Base-by-base conservation (phyloP, 2,888 invertebrate genomes). In the Melieria omissa region DNA sequence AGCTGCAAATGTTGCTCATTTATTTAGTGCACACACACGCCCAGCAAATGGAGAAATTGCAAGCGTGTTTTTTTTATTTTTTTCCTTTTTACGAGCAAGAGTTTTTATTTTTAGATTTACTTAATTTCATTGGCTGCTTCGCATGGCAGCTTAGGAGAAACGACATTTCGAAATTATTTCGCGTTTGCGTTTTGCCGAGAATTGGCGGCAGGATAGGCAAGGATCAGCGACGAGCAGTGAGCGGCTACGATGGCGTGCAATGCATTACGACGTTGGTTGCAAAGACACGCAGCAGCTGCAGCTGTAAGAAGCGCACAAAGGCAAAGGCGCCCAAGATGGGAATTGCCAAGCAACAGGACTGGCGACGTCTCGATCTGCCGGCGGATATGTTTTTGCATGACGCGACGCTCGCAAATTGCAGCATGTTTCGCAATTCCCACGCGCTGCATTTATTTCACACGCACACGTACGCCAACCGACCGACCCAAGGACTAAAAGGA, bases 31-130 rank as follows among this genome's bases (percentile, higher is more conserved):
- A 29, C 29, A 29, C 52, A 52, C 81, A 81, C 81, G 81, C 82
- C 82, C 76, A 80, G 80, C 81, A 81, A 81, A 81, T 81, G 82
- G 81, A 57, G 14, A 49, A 67, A 61, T 61, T 60, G 49, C 12
- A 47, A 67, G 4, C 29, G 45, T 14, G 29, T 46, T 65, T n/a
- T 65, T 57, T 57, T n/a, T 47, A 9, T 46, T 67, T 58, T 16
- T 44, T 60, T 61, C 10, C 41, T 14, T 49, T 46, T 47, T n/a
- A 5, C 14, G 49, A 10, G 52, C 52, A 8, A n/a, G 52, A n/a
- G 14, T 52, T 5, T 14, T 52, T 52, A n/a, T n/a, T 52, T 52
- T 5, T 52, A 14, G 9, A 49, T 52, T 52, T 52, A 14, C 52
- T 5, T 5, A 12, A 8, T 14, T 29, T 29, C 29, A 29, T 29